A percentile compares a stretch with the other conserved stretches of the same genome.
phyloP scores from a whole-genome alignment of 2,113 vertebrate species.

The Gobio gobio region DNA sequence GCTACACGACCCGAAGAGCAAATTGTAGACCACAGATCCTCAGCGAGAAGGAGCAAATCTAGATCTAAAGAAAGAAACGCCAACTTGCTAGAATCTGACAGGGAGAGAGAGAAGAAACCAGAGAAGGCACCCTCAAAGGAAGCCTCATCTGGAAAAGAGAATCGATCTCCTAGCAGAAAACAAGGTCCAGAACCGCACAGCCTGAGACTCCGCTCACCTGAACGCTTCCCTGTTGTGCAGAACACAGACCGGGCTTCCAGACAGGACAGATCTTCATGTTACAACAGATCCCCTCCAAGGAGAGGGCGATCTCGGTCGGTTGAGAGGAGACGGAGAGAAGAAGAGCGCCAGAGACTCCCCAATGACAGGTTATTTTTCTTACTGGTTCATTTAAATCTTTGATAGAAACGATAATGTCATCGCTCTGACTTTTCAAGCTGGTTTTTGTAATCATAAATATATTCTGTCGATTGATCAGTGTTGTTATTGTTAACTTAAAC shows the following conservation, averaged over 20 bases:
- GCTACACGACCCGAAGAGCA: constrained; percentile 53
- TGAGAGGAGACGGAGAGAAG: constrained; percentile 83
- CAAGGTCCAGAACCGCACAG: constrained; percentile 83
- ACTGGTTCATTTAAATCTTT: background rate
- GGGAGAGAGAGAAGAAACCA: constrained; percentile 79
- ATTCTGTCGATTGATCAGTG: too few relatives aligned
- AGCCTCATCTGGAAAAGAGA: constrained; percentile 94
- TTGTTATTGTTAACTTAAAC: too few relatives aligned
- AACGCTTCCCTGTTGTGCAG: constrained; percentile 67
- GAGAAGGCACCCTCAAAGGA: constrained; percentile 94
- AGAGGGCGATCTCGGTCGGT: constrained; percentile 82
- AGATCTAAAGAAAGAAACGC: constrained; percentile 68
- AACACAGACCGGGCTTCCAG: constrained; percentile 80
- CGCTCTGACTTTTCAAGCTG: background rate
- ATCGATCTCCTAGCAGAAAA: constrained; percentile 88
- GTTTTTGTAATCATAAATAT: too few relatives aligned
- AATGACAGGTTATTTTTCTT: constrained; percentile 79
- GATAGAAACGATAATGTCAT: background rate
- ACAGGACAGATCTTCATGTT: constrained; percentile 83
- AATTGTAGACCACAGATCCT: constrained; percentile 62
- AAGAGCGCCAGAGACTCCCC: constrained; percentile 80
- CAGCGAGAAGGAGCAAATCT: constrained; percentile 76
- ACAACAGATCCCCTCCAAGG: constrained; percentile 79
- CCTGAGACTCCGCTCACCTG: constrained; percentile 75
- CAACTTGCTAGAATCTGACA: constrained; percentile 81